phyloP scores from a whole-genome alignment of 2,888 invertebrate genomes.

The Listrodromus nycthemerus region DNA sequence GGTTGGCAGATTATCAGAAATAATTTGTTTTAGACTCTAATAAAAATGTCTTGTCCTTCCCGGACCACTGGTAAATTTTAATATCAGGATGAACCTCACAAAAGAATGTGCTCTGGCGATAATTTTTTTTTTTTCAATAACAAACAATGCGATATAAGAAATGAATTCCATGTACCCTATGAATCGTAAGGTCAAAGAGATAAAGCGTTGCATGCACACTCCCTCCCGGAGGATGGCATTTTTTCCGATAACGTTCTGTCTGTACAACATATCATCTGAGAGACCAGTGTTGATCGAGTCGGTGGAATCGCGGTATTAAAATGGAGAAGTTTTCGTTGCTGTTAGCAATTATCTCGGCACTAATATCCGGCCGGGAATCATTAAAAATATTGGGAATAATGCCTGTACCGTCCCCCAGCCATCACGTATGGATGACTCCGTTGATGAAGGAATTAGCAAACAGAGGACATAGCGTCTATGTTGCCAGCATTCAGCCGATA shows the following conservation, averaged over 20 bases:
- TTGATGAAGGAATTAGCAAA: not conserved
- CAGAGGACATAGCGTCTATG: not conserved
- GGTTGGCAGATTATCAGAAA: too few relatives aligned
- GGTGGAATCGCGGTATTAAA: not conserved
- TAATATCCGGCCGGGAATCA: not conserved
- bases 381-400: slow-evolving; percentile 2
- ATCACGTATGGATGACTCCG: not conserved
- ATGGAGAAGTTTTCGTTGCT: not conserved
- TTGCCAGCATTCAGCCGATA: not conserved
- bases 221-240: not conserved
- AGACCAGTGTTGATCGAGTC: not conserved
- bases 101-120: too few relatives aligned
- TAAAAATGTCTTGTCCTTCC: too few relatives aligned
- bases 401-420: not conserved
- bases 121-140: too few relatives aligned
- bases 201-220: not conserved
- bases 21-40: too few relatives aligned
- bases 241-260: not conserved
- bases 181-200: too few relatives aligned
- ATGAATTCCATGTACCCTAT: too few relatives aligned
- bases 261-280: not conserved
- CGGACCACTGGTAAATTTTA: too few relatives aligned
- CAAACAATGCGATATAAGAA: too few relatives aligned
- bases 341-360: not conserved
- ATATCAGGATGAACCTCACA: too few relatives aligned